These are phyloP conservation scores for Podotricha telesiphe DNA, from an alignment of 2,888 invertebrate genomes.

Conservation along the genomic window DNA sequence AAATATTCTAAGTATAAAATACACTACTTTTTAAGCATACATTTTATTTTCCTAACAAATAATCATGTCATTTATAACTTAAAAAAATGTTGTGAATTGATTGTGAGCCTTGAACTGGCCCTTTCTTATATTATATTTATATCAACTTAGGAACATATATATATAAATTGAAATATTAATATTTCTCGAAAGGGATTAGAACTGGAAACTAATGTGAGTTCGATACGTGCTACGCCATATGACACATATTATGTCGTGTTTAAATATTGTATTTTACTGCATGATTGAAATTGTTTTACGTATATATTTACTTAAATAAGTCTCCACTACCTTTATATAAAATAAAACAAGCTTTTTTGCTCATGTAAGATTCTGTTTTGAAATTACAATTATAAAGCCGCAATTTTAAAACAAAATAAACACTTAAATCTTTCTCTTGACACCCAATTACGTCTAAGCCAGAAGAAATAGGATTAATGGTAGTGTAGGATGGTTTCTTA, in stretches of 20 bases:
- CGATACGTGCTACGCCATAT: no score
- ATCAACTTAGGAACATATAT: no score
- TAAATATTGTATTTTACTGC: constrained; percentile 1
- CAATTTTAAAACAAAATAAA: background rate
- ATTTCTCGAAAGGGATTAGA: no score
- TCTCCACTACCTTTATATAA: background rate
- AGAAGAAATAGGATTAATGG: constrained; percentile 29
- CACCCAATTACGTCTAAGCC: constrained; percentile 9
- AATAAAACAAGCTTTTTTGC: background rate
- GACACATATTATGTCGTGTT: background rate
- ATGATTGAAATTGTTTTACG: constrained; percentile 45
- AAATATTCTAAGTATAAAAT: background rate
- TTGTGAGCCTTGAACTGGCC: no score
- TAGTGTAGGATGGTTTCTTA: constrained; percentile 20
- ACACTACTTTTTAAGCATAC: background rate
- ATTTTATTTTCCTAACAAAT: background rate
- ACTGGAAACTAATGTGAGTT: no score
- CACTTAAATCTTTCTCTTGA: background rate
- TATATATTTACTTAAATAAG: background rate
- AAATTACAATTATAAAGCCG: background rate
- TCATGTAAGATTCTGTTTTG: background rate
- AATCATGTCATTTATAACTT: no score
- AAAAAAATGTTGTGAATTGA: no score
- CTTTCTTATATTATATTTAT: no score
- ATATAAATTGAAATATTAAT: no score